Evolutionary conservation across 2,113 vertebrate genomes (phyloP), one percentile per base, ranked within the genome.

Genomic region (Chaetodon trifascialis): DNA sequence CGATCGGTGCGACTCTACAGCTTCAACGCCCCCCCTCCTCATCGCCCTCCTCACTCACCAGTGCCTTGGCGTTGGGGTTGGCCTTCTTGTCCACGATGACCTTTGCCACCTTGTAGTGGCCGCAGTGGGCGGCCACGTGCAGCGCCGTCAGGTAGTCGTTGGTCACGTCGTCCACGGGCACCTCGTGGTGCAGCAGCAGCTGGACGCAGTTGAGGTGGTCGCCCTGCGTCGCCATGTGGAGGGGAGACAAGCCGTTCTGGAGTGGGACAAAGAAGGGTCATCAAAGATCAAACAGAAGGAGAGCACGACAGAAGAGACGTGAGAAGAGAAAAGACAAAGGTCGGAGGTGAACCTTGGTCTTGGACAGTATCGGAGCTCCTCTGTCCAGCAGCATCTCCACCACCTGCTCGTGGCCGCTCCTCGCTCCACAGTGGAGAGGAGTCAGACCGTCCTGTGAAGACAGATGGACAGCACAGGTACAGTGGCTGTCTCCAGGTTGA

Each of bases 41-140:
- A 3, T 30, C 30, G 30, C 3, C 30, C 30, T 75, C 23, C 90
- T 96, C 88, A 99, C 98, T 96, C 88, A 99, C 98, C 97, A 99
- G 94, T 56, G 98, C 98, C 94, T 99, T 99, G 95, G 98, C 98
- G 63, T 99, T 99, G 87, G 98, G 98, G 86, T 99, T 99, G 21
- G 98, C 98, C 90, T 98, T 99, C 94, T 99, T 99, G 93, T 99
- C 98, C 94, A 99, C 94, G 73, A 99, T 97, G 92, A 99, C 97
- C 95, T 99, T 99, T 42, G 98, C 98, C n/a, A 99, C 98, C 94
- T 99, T 99, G 96, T 99, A 99, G 88, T 99, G 98, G 40, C 98
- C 98, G 2, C 98, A 99, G 95, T 99, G 98, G 47, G 98, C 98
- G 0, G 98, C 98, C 1, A 99, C 98, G 0, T 99, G 98, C 89